These are phyloP conservation scores for Epizoanthus ramosus DNA, from an alignment of 92 coral and sea anemone species.

Conservation along the genomic window DNA sequence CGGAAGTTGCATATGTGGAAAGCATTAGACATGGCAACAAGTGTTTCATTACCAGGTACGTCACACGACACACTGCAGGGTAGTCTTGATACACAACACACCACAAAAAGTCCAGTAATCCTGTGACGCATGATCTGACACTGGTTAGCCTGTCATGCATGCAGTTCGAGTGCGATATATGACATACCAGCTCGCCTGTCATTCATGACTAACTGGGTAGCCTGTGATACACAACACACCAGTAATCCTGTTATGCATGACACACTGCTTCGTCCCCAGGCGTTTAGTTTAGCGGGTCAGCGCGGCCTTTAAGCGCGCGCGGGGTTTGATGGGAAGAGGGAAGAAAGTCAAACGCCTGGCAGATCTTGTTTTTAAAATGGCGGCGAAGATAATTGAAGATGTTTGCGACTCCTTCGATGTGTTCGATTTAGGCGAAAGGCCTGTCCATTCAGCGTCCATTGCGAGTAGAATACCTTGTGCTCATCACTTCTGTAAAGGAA, in stretches of 20 bases:
- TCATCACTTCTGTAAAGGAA: neutral
- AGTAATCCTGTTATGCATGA: neutral
- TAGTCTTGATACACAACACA: neutral
- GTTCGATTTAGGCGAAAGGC: neutral
- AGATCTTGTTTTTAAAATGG: too few species aligned
- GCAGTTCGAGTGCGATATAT: too few species aligned
- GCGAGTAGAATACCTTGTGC: neutral
- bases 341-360: too few species aligned
- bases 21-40: constrained; percentile 15
- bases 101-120: too few species aligned
- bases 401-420: neutral
- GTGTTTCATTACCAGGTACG: constrained; percentile 19
- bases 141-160: too few species aligned
- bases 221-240: neutral
- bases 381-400: too few species aligned
- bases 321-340: too few species aligned
- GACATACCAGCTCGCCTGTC: too few species aligned
- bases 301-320: too few species aligned
- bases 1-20: constrained; percentile 32
- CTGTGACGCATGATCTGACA: too few species aligned
- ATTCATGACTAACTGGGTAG: neutral
- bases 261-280: too few species aligned
- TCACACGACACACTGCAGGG: neutral
- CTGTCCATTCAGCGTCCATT: neutral
- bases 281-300: too few species aligned